phyloP scores from a whole-genome alignment of 2,797 vertebrate species.

The Cryptoprocta ferox region DNA sequence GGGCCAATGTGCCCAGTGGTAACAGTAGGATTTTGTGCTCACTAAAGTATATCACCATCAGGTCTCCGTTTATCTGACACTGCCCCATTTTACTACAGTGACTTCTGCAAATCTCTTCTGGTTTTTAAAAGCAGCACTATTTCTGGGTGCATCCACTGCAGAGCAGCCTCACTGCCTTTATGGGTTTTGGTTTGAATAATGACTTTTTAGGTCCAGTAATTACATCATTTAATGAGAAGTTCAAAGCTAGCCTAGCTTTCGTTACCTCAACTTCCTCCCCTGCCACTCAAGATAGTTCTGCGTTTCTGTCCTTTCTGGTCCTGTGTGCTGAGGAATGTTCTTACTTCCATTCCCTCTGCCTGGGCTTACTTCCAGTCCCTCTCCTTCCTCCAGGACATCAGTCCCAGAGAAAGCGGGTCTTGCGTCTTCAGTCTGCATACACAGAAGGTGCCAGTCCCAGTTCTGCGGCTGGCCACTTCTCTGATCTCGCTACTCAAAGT shows the following conservation, averaged over 20 bases:
- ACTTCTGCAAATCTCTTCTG: not conserved
- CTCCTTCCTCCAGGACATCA: not conserved
- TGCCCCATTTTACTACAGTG: not conserved
- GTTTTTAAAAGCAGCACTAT: not conserved
- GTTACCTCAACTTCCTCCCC: slow-evolving; percentile 60
- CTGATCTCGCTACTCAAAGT: not conserved
- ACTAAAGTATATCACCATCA: not conserved
- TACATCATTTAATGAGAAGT: not conserved
- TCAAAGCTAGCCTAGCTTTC: not conserved
- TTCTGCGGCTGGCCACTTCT: not conserved
- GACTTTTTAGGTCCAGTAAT: not conserved
- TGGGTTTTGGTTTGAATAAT: slow-evolving; percentile 39
- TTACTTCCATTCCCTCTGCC: not conserved
- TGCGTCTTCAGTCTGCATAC: accelerated
- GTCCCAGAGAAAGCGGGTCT: not conserved
- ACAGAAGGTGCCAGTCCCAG: not conserved
- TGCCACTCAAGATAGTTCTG: slow-evolving; percentile 14
- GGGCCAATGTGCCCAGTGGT: not conserved
- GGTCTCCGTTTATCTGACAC: not conserved
- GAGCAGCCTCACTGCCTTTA: not conserved
- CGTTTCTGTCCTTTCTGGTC: not conserved
- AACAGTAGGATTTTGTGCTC: not conserved
- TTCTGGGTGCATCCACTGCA: not conserved
- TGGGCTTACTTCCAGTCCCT: not conserved
- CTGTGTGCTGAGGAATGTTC: not conserved